Evolutionary conservation across 1,140 invertebrate genomes (phyloP).

Genomic region (Zaprionus africanus): DNA sequence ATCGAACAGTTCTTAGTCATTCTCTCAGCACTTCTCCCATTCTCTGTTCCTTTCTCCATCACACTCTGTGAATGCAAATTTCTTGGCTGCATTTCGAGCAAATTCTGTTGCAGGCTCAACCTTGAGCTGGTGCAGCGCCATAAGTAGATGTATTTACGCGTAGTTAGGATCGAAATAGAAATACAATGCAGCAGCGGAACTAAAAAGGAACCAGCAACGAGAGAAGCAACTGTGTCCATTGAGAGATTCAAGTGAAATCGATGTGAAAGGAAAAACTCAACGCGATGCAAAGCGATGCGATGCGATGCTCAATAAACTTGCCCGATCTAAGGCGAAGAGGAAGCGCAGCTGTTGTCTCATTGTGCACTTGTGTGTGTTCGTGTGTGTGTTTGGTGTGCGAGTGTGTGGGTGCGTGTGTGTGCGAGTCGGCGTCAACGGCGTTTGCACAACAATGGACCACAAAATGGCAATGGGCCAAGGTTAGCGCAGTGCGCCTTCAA

Average conservation of each 20-base stretch:
- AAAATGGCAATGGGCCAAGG: slow-evolving; percentile 39
- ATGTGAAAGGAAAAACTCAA: slow-evolving; percentile 8
- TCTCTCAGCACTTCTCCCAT: background rate
- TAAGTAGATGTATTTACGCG: slow-evolving; percentile 23
- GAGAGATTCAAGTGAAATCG: slow-evolving; percentile 28
- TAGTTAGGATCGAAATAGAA: background rate
- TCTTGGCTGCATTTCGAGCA: background rate
- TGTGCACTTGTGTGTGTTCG: slow-evolving; percentile 19
- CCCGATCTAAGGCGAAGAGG: background rate
- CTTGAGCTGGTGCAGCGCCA: slow-evolving; percentile 7
- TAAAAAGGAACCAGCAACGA: background rate
- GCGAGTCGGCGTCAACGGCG: slow-evolving; percentile 33
- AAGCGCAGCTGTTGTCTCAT: slow-evolving; percentile 14
- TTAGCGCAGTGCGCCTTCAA: slow-evolving; percentile 17
- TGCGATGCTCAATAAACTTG: slow-evolving; percentile 15
- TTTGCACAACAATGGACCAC: slow-evolving; percentile 39
- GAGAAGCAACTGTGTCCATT: slow-evolving; percentile 15
- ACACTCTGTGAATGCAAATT: slow-evolving; percentile 1
- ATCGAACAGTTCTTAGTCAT: no score
- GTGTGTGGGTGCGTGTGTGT: slow-evolving; percentile 1
- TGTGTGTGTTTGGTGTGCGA: background rate
- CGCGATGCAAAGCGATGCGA: background rate
- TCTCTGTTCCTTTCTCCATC: background rate
- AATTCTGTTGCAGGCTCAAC: background rate
- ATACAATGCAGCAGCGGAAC: background rate